Evolutionary conservation across 2,888 invertebrate genomes (phyloP), one percentile per base, ranked within the genome.

Genomic region (Boloria selene): DNA sequence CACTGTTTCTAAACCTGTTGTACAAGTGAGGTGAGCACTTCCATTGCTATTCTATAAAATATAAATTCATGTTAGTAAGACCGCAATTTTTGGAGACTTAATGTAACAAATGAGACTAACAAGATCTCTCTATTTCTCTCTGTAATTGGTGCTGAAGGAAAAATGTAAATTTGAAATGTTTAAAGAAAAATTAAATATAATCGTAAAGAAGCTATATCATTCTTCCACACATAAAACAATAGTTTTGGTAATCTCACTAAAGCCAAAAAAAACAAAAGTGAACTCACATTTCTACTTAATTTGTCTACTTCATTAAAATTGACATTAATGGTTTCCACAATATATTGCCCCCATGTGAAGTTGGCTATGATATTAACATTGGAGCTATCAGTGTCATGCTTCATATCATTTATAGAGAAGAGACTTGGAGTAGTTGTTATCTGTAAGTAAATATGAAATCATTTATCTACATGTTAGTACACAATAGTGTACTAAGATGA

Each of bases 401-500:
- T 93, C 79, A 86, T 90, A 75, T 96, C 95, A 58, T 93, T 93
- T 10, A 96, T 81, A 50, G 84, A 81, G 82, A 96, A 96, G 56
- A 95, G 90, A 67, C 95, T 95, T 14, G 97, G 97, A 74, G 94
- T 94, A 3, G 94, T 93, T 66, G 96, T 95, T 79, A 95, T 93
- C 93, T 95, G 80, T 52, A 63, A 65, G 56, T 60, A 50, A 49
- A 49, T 26, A 16, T 42, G 2, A 42, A 42, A 54, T n/a, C n/a
- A n/a, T n/a, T n/a, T n/a, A n/a, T n/a, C n/a, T n/a, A n/a, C n/a
- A n/a, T n/a, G n/a, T n/a, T n/a, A n/a, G n/a, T n/a, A n/a, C n/a
- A n/a, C n/a, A n/a, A n/a, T n/a, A n/a, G n/a, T n/a, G n/a, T n/a
- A n/a, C n/a, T n/a, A n/a, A n/a, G n/a, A n/a, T n/a, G n/a, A n/a